Evolutionary conservation across 2,797 vertebrate species (phyloP).

Genomic region (Lutjanus argentimaculatus): DNA sequence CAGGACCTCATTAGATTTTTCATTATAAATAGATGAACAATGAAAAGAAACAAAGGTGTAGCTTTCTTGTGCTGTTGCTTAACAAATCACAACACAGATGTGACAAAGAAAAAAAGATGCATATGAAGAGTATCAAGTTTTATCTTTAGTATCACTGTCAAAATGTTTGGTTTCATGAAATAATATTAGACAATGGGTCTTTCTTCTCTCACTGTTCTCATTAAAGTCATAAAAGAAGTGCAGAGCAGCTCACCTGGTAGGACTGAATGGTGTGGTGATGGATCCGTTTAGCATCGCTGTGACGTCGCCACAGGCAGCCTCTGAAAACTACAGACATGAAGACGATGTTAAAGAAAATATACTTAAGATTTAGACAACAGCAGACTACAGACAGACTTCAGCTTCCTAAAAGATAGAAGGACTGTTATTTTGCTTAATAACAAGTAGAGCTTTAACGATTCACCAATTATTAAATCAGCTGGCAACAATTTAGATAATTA

Average conservation of each 20-base stretch:
- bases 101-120: too few relatives aligned
- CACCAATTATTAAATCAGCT: too few relatives aligned
- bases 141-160: background rate
- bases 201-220: background rate
- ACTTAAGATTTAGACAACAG: background rate
- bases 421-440: background rate
- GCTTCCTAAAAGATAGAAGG: background rate
- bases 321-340: constrained; percentile 76
- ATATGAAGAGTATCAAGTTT: too few relatives aligned
- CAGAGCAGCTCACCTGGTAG: constrained; percentile 59
- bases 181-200: background rate
- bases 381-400: background rate
- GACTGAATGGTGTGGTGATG: constrained; percentile 62
- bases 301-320: constrained; percentile 75
- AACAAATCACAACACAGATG: too few relatives aligned
- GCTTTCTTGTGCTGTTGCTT: background rate
- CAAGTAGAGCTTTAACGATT: too few relatives aligned
- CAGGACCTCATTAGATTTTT: too few relatives aligned
- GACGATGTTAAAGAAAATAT: background rate
- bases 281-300: constrained; percentile 81
- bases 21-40: too few relatives aligned
- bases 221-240: background rate
- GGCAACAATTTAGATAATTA: too few relatives aligned
- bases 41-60: too few relatives aligned
- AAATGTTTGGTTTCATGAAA: too few relatives aligned